Evolutionary conservation across 2,797 vertebrate genomes (phyloP), one percentile per base, ranked within the genome.

Genomic region (Gymnothorax reevesii): DNA sequence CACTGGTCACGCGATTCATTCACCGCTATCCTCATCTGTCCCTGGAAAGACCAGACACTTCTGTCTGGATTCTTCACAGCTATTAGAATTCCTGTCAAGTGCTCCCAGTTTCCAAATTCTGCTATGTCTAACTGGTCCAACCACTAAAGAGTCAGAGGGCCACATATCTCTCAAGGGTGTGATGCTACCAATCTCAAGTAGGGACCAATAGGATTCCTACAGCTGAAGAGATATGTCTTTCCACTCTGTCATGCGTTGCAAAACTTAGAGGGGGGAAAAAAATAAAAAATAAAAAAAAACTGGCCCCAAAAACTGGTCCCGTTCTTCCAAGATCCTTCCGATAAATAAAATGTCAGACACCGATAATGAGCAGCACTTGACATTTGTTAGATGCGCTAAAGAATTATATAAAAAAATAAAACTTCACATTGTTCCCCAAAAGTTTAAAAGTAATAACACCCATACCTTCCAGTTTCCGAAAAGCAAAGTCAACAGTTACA

Each of bases 121-220:
- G 57, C 54, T 59, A 25, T 6, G 52, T 59, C 80, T 80, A 54
- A 80, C 80, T 83, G 55, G n/a, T 33, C n/a, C 79, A 3, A 12
- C 55, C 79, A 57, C 55, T 12, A 83, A 42, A 80, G 52, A n/a
- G 77, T 22, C 75, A 33, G 4, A 22, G 75, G 75, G 75, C 52
- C 75, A 79, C 54, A 27, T 33, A 33, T 59, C 57, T 83, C 8
- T 25, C 80, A 83, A 59, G 80, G 55, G 57, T 22, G 77, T 20
- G 77, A n/a, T 55, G 49, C 8, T 52, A n/a, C 77, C 52, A 80
- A 80, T 55, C 77, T 80, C 77, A 80, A 80, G 77, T 55, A 80
- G 17, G 77, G 77, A 3, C 80, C 33, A 22, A 83, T 4, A 33
- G 57, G 80, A 59, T 83, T 83, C 54, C 55, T 12, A 55, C 25